Conservation (phyloP, 2,888 invertebrate species). For the Himalopsyche tibetana region DNA sequence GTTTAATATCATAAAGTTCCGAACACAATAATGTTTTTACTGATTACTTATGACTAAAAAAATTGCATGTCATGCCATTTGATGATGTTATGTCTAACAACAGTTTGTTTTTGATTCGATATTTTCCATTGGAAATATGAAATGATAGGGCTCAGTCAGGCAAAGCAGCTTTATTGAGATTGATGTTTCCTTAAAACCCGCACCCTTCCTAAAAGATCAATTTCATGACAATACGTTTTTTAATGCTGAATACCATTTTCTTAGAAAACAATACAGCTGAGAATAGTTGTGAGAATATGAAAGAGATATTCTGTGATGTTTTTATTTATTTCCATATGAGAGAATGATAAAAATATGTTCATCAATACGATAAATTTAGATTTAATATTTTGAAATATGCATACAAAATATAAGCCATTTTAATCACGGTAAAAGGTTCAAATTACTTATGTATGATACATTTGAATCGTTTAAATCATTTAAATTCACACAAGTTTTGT, state of each 20-base stretch:
- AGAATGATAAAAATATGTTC: too few relatives aligned
- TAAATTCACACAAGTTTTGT: too few relatives aligned
- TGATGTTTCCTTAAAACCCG: constrained; percentile 8
- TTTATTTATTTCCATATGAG: too few relatives aligned
- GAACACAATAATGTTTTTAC: neutral
- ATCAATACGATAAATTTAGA: too few relatives aligned
- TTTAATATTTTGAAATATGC: too few relatives aligned
- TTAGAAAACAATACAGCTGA: neutral
- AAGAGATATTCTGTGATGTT: too few relatives aligned
- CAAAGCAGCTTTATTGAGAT: constrained; percentile 21
- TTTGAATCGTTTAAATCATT: too few relatives aligned
- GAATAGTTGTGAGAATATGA: too few relatives aligned
- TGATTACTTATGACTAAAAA: neutral
- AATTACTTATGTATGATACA: too few relatives aligned
- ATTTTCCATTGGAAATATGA: constrained; percentile 5
- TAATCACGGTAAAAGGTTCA: too few relatives aligned
- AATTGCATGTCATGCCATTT: neutral
- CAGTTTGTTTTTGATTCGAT: constrained; percentile 30
- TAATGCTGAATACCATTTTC: constrained; percentile 4
- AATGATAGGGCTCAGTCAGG: constrained; percentile 26
- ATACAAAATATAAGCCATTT: too few relatives aligned
- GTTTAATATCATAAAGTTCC: too few relatives aligned
- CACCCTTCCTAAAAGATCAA: constrained; percentile 11
- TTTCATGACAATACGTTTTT: constrained; percentile 24
- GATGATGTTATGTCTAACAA: constrained; percentile 12